phyloP scores from a whole-genome alignment of 2,888 invertebrate species.

The Allacma fusca region DNA sequence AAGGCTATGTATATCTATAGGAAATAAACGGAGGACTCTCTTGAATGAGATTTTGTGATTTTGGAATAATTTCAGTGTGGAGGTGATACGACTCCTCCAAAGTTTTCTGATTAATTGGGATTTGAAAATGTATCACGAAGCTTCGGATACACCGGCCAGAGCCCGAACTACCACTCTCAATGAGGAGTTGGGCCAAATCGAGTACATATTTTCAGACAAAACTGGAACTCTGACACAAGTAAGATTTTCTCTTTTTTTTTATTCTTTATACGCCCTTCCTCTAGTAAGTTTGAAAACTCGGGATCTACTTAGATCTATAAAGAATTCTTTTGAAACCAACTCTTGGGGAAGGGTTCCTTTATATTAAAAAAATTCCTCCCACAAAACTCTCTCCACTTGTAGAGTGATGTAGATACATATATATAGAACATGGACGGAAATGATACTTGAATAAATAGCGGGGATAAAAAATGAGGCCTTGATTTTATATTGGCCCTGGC shows the following conservation, averaged over 20 bases:
- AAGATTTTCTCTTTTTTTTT: conserved; percentile 29
- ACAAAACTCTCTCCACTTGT: neutral
- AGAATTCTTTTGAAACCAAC: too few relatives aligned
- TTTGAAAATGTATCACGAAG: conserved; percentile 94
- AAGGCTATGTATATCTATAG: too few relatives aligned
- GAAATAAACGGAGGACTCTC: too few relatives aligned
- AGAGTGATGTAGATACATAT: neutral
- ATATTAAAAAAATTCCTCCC: too few relatives aligned
- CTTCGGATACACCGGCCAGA: conserved; percentile 88
- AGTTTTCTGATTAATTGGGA: conserved; percentile 99
- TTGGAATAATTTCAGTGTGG: conserved; percentile 66
- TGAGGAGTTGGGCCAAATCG: conserved; percentile 98
- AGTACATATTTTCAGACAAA: conserved; percentile 99
- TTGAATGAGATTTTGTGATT: too few relatives aligned
- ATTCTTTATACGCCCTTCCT: neutral
- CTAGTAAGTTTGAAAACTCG: too few relatives aligned
- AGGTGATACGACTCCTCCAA: conserved; percentile 96
- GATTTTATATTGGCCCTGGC: too few relatives aligned
- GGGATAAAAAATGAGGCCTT: too few relatives aligned
- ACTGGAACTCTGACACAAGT: conserved; percentile 95
- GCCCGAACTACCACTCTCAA: conserved; percentile 97
- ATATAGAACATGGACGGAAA: neutral
- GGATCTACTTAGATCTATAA: too few relatives aligned
- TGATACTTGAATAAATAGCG: too few relatives aligned
- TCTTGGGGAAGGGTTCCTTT: too few relatives aligned